These are phyloP conservation scores for Paragorgia papillata DNA, from an alignment of 92 coral and sea anemone genomes.

Conservation along the genomic window DNA sequence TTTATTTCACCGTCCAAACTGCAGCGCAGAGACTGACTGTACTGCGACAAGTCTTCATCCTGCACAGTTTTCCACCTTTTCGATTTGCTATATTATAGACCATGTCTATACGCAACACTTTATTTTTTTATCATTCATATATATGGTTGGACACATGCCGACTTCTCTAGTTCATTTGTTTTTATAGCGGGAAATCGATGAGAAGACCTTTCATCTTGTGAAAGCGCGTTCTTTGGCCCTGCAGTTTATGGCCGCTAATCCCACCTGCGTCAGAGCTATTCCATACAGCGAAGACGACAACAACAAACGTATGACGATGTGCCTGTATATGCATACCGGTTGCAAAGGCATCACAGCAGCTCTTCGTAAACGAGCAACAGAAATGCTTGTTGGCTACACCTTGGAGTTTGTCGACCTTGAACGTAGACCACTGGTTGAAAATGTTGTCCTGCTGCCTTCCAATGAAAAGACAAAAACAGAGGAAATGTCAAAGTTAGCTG, in stretches of 20 bases:
- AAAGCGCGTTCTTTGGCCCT: slow-evolving; percentile 20
- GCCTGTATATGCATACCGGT: slow-evolving; percentile 20
- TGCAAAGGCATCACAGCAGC: slow-evolving; percentile 22
- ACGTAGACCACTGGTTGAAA: neutral
- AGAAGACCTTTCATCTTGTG: too few species aligned
- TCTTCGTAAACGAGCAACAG: slow-evolving; percentile 11
- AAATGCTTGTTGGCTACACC: slow-evolving; percentile 3
- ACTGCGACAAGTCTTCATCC: too few species aligned
- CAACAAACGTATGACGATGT: neutral
- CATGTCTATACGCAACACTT: too few species aligned
- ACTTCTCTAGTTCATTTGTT: too few species aligned
- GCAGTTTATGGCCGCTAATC: slow-evolving; percentile 27
- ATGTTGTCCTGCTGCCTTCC: neutral
- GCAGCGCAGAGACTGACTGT: too few species aligned
- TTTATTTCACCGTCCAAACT: too few species aligned
- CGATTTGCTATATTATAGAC: too few species aligned
- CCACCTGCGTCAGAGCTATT: slow-evolving; percentile 33
- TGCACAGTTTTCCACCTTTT: too few species aligned
- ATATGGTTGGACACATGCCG: too few species aligned
- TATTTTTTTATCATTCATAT: too few species aligned
- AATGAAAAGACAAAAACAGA: neutral
- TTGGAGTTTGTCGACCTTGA: slow-evolving; percentile 9
- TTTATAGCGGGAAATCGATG: too few species aligned
- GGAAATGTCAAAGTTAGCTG: slow-evolving; percentile 9
- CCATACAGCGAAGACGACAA: slow-evolving; percentile 23